Conservation (phyloP, 2,797 vertebrate genomes). For the Aldrovandia affinis region DNA sequence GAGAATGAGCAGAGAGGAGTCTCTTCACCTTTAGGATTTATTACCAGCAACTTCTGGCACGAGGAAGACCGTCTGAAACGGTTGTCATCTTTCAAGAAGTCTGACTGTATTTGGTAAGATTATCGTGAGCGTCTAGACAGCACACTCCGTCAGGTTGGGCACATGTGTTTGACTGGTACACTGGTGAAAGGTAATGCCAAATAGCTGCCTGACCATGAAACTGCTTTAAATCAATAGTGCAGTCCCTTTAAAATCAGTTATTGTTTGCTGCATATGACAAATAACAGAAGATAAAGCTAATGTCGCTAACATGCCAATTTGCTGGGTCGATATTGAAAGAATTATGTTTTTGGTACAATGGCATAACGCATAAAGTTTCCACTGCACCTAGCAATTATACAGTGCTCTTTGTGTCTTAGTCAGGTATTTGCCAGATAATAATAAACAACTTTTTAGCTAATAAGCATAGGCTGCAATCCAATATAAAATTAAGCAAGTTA, state of each 20-base stretch:
- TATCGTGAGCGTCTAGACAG: constrained; percentile 48
- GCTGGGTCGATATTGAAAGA: no score
- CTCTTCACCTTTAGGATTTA: constrained; percentile 45
- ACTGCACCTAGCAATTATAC: no score
- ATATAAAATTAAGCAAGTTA: no score
- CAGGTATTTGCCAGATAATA: no score
- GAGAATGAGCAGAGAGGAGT: constrained; percentile 36
- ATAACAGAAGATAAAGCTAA: no score
- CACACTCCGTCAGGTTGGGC: constrained; percentile 37
- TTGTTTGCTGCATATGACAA: no score
- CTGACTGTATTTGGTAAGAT: constrained; percentile 44
- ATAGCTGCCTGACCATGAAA: constrained; percentile 23
- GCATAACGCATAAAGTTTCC: no score
- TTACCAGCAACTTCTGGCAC: constrained; percentile 22
- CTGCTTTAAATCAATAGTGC: constrained; percentile 23
- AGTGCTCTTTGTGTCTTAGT: no score
- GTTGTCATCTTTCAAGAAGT: constrained; percentile 34
- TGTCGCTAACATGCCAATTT: no score
- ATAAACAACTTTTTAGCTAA: no score
- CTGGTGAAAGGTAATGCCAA: constrained; percentile 30
- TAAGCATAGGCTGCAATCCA: no score
- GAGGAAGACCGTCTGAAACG: constrained; percentile 41
- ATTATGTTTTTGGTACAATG: no score
- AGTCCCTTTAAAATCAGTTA: constrained; percentile 28
- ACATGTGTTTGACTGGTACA: constrained; percentile 31